phyloP scores from a whole-genome alignment of 1,140 invertebrate genomes.

The Hestina assimilis region DNA sequence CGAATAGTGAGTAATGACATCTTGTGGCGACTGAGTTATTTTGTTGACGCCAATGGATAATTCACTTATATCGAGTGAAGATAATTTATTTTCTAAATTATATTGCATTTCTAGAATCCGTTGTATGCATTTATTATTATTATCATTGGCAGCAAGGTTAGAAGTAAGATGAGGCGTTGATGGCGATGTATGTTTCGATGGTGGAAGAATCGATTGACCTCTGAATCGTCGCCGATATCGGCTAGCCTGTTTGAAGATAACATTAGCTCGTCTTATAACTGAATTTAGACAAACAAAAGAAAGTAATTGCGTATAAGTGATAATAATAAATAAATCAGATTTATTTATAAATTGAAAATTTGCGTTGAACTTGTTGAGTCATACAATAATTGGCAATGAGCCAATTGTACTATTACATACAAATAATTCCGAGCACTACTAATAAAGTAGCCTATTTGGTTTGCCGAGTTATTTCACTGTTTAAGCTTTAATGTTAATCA shows the following conservation, averaged over 20 bases:
- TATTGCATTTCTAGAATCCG: conserved; percentile 70
- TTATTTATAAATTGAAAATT: conserved; percentile 26
- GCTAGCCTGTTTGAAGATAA: conserved; percentile 67
- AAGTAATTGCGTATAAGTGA: conserved; percentile 1
- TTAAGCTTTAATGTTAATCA: neutral
- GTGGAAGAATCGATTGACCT: conserved; percentile 56
- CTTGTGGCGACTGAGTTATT: conserved; percentile 58
- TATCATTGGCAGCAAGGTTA: conserved; percentile 42
- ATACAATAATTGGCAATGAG: conserved; percentile 16
- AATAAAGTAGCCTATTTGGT: conserved; percentile 13
- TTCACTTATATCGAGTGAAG: conserved; percentile 57
- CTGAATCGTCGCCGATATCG: conserved; percentile 68
- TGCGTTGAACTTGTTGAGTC: conserved; percentile 21
- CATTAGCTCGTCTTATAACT: conserved; percentile 14
- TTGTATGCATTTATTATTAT: conserved; percentile 48
- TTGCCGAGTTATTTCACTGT: neutral
- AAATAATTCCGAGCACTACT: conserved; percentile 11
- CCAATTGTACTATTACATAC: conserved; percentile 20
- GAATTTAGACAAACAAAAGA: neutral
- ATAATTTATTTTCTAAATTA: conserved; percentile 58
- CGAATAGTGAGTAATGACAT: conserved; percentile 49
- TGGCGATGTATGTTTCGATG: conserved; percentile 41
- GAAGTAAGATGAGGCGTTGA: conserved; percentile 48
- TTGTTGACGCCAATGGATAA: conserved; percentile 63
- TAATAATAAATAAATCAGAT: conserved; percentile 5